Percentiles rank a stretch among this genome's conserved stretches.
Conservation (phyloP, 2,113 vertebrate genomes). For the Oncorhynchus gorbuscha region DNA sequence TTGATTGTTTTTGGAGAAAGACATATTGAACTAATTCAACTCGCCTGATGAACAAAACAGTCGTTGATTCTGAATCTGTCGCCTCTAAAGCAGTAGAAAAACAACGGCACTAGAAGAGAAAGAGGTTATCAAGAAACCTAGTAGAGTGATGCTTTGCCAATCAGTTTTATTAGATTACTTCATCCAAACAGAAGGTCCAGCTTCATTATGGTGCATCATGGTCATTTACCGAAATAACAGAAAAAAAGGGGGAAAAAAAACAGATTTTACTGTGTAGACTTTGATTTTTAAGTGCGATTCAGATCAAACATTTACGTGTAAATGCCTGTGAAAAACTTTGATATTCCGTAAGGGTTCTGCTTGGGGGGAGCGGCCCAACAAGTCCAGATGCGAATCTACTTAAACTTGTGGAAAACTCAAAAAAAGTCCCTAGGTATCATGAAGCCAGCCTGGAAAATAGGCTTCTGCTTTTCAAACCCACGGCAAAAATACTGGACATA, state of each 20-base stretch:
- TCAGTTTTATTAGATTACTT: not conserved
- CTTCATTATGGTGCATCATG: not conserved
- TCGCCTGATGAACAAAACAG: not conserved
- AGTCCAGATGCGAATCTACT: conserved; percentile 64
- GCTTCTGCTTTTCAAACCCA: conserved; percentile 22
- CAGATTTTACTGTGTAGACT: not conserved
- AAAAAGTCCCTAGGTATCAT: conserved; percentile 28
- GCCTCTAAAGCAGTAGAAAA: not conserved
- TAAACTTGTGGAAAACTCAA: conserved; percentile 39
- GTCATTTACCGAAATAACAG: not conserved
- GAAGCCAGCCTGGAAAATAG: conserved; percentile 46
- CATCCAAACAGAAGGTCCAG: not conserved
- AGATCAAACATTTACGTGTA: conserved; percentile 29
- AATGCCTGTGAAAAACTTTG: conserved; percentile 39
- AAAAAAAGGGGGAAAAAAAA: not conserved
- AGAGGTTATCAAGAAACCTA: not conserved
- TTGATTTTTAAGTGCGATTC: conserved; percentile 25
- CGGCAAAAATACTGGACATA: conserved; percentile 26
- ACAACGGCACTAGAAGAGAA: not conserved
- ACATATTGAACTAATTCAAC: not conserved
- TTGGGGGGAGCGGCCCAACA: conserved; percentile 27
- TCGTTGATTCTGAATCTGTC: not conserved
- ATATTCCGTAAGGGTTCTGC: conserved; percentile 31
- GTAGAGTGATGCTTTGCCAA: not conserved
- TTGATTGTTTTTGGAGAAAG: not conserved